phyloP scores from a whole-genome alignment of 2,113 vertebrate species.

The Neogobius melanostomus region DNA sequence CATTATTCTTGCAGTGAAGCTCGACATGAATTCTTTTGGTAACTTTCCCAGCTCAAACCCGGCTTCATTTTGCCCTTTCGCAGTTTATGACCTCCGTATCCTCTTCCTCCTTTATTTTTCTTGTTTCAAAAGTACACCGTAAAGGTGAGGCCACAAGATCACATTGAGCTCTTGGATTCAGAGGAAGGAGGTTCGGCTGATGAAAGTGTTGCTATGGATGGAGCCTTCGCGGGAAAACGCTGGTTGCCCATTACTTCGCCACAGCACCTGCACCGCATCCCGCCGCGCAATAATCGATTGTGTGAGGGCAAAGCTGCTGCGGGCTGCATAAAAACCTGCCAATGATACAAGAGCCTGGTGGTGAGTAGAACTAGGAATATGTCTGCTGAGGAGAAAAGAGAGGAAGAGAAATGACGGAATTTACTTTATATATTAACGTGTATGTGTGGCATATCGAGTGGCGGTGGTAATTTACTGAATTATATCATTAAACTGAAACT shows the following conservation, averaged over 20 bases:
- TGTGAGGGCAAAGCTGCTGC: conserved; percentile 29
- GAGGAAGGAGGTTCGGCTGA: conserved; percentile 31
- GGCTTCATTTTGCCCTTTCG: not conserved
- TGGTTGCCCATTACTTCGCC: conserved; percentile 29
- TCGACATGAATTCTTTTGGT: not conserved
- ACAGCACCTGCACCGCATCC: conserved; percentile 34
- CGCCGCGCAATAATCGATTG: conserved; percentile 44
- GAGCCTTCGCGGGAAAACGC: conserved; percentile 25
- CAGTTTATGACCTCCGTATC: not conserved
- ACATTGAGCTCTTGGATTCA: conserved; percentile 23
- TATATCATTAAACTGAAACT: too few species aligned
- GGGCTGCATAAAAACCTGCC: conserved; percentile 33
- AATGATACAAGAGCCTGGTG: conserved; percentile 16
- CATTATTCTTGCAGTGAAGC: too few species aligned
- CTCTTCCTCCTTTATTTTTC: not conserved
- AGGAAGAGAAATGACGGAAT: not conserved
- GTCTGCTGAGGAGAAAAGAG: conserved; percentile 13
- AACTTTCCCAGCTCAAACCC: not conserved
- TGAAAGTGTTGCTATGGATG: conserved; percentile 31
- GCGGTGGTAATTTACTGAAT: too few species aligned
- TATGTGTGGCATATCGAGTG: too few species aligned
- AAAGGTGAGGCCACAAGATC: conserved; percentile 45
- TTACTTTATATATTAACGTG: too few species aligned
- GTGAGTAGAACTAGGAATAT: conserved; percentile 16
- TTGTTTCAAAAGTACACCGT: conserved; percentile 10